Base-by-base conservation (phyloP, 2,113 vertebrate genomes). In the Lagopus muta region DNA sequence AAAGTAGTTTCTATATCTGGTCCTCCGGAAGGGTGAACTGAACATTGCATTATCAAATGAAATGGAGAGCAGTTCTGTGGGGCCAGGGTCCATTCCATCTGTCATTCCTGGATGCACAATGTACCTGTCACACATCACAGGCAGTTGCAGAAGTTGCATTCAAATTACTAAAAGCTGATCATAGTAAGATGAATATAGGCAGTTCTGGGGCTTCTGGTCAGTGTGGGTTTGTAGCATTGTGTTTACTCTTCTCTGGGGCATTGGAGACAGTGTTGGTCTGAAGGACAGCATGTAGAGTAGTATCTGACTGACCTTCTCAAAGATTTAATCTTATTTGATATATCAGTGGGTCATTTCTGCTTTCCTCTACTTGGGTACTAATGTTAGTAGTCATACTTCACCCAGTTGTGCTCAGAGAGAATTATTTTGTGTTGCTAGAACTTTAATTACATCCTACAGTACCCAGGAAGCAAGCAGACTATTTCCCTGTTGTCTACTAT, bases 1-100 rank as follows among this genome's bases (percentile, higher is more conserved):
- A 96, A 93, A 84, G 80, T 91, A 89, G 94, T 88, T 86, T 94
- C 93, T 91, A 81, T 83, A 90, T 94, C 78, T 86, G 90, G 89
- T 96, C 92, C 92, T 95, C 95, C 87, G 90, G 76, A 96, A 74
- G 91, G 95, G 81, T 77, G 91, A 92, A 93, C 75, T 88, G 82
- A 45, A 75, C 82, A 77, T 66, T 95, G 95, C 61, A 83, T 93
- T 96, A 89, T 95, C 94, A 95, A 88, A 80, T 24, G 73, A 64
- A 96, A 74, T 40, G 60, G 76, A 82, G 69, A 95, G 90, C 38
- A 92, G 84, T 90, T 95, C 86, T 60, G 1, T 52, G 78, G 78
- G 78, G 66, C 79, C 57, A 42, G 81, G 45, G 94, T 84, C 36
- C 19, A 82, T 84, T 80, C 89, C 52, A 60, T 95, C 88, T 91